Evolutionary conservation across 1,140 invertebrate species (phyloP).

Genomic region (Rhagoletis zephyria): DNA sequence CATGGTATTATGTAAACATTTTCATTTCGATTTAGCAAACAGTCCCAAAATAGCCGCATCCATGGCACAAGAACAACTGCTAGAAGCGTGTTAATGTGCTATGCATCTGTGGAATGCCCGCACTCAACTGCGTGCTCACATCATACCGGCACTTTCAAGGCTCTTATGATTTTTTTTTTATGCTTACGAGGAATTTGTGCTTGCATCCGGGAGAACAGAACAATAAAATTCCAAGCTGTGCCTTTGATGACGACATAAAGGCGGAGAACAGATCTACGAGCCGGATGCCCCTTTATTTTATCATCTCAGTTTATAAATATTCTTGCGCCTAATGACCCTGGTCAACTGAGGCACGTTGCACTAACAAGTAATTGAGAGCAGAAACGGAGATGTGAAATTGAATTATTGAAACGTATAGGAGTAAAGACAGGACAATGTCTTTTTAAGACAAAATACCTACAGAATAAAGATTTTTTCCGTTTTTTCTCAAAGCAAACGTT

Average conservation of each 20-base stretch:
- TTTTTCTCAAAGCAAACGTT: too few species aligned
- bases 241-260: constrained; percentile 23
- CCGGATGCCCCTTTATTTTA: constrained; percentile 27
- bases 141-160: constrained; percentile 35
- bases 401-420: too few species aligned
- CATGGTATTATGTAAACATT: constrained; percentile 46
- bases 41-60: constrained; percentile 9
- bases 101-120: not conserved
- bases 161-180: constrained; percentile 14
- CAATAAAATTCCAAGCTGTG: not conserved
- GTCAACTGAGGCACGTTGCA: not conserved
- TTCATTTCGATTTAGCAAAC: constrained; percentile 41
- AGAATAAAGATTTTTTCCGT: too few species aligned
- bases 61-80: not conserved
- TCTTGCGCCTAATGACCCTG: not conserved
- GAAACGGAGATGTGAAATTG: too few species aligned
- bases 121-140: not conserved
- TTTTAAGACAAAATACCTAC: too few species aligned
- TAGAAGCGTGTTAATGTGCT: not conserved
- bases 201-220: not conserved
- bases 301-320: not conserved
- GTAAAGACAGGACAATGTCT: too few species aligned
- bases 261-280: not conserved
- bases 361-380: too few species aligned
- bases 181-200: constrained; percentile 20